phyloP scores from a whole-genome alignment of 2,888 invertebrate genomes.

The Onchidella celtica region DNA sequence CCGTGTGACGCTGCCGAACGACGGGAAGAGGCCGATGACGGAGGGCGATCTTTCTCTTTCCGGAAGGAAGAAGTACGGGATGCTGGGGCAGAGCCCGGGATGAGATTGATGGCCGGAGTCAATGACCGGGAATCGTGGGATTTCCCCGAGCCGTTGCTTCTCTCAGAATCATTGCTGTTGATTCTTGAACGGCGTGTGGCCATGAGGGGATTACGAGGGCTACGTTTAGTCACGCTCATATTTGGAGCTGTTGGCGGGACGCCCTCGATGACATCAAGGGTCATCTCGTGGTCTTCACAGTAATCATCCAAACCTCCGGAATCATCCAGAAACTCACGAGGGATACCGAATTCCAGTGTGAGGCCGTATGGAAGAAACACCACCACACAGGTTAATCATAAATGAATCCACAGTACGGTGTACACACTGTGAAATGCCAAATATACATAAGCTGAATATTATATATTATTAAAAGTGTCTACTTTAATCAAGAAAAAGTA shows the following conservation, averaged over 20 bases:
- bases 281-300: slow-evolving; percentile 25
- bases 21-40: not conserved
- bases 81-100: slow-evolving; percentile 23
- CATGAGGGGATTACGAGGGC: not conserved
- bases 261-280: not conserved
- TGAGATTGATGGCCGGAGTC: slow-evolving; percentile 16
- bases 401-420: too few relatives aligned
- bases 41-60: slow-evolving; percentile 5
- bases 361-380: not conserved
- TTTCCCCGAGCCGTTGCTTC: slow-evolving; percentile 3
- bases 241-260: not conserved
- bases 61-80: slow-evolving; percentile 46
- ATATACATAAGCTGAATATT: too few relatives aligned
- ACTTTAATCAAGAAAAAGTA: too few relatives aligned
- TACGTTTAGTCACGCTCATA: not conserved
- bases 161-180: slow-evolving; percentile 34
- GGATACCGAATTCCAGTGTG: slow-evolving; percentile 25
- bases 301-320: not conserved
- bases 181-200: slow-evolving; percentile 7
- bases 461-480: too few relatives aligned
- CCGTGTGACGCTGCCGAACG: not conserved
- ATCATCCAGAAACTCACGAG: slow-evolving; percentile 30
- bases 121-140: not conserved
- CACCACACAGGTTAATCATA: not conserved
- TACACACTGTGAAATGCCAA: too few relatives aligned